A percentile compares a stretch with the other conserved stretches of the same genome.
phyloP scores from a whole-genome alignment of 1,140 invertebrate species.

The Lethrus apterus region DNA sequence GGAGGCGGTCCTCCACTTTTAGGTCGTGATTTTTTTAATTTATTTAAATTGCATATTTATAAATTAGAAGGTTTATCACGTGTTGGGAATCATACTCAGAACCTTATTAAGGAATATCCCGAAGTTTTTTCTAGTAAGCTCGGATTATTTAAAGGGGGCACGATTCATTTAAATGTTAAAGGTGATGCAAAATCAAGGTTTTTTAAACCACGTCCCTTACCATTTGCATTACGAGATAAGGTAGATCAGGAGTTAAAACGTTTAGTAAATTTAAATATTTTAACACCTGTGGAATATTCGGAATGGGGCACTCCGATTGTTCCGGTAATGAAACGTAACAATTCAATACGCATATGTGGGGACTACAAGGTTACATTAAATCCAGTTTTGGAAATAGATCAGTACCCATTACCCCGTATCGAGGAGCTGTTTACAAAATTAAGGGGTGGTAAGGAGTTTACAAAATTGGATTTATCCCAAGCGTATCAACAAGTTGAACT shows the following conservation, averaged over 20 bases:
- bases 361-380: slow-evolving; percentile 12
- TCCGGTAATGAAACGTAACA: not conserved
- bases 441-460: slow-evolving; percentile 7
- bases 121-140: slow-evolving; percentile 1
- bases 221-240: slow-evolving; percentile 7
- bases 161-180: not conserved
- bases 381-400: not conserved
- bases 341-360: slow-evolving; percentile 1
- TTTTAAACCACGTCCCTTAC: slow-evolving; percentile 6
- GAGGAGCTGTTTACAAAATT: slow-evolving; percentile 4
- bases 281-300: slow-evolving; percentile 1
- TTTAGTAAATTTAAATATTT: slow-evolving; percentile 1
- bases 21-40: too few relatives aligned
- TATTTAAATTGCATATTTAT: too few relatives aligned
- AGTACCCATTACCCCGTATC: not conserved
- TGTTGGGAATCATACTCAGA: too few relatives aligned
- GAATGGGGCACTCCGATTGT: slow-evolving; percentile 14
- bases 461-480: slow-evolving; percentile 6
- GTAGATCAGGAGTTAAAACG: slow-evolving; percentile 2
- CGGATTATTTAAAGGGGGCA: not conserved
- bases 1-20: too few relatives aligned
- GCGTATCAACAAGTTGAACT: slow-evolving; percentile 40
- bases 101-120: too few relatives aligned
- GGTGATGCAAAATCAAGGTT: not conserved
- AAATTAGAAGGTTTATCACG: too few relatives aligned